A percentile compares a stretch with the other conserved stretches of the same genome.
Evolutionary conservation across 2,888 invertebrate genomes (phyloP).

Genomic region (Perizoma affinitatum): DNA sequence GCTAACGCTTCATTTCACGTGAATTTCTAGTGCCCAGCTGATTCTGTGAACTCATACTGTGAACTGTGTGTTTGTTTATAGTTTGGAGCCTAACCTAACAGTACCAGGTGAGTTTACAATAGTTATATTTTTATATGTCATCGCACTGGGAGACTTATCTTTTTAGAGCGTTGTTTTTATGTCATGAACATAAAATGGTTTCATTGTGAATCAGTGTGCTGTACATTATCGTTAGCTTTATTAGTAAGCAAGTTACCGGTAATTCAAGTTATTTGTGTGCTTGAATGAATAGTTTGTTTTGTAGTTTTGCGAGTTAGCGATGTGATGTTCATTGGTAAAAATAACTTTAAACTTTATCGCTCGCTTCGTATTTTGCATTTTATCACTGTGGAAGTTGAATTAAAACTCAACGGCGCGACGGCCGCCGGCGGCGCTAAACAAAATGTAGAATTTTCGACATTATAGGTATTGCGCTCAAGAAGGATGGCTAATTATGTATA

Average conservation of each 20-base stretch:
- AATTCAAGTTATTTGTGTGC: slow-evolving; percentile 14
- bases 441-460: slow-evolving; percentile 5
- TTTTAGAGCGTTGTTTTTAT: slow-evolving; percentile 5
- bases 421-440: background rate
- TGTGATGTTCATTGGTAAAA: slow-evolving; percentile 34
- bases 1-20: slow-evolving; percentile 39
- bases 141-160: slow-evolving; percentile 3
- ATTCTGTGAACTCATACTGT: slow-evolving; percentile 46
- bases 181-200: background rate
- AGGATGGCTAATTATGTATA: too few relatives aligned
- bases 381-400: slow-evolving; percentile 20
- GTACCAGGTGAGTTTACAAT: slow-evolving; percentile 29
- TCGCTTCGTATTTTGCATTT: slow-evolving; percentile 29
- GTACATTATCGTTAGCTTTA: slow-evolving; percentile 31
- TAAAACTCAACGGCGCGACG: background rate
- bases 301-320: slow-evolving; percentile 26
- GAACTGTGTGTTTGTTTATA: slow-evolving; percentile 25
- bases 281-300: slow-evolving; percentile 24
- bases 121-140: background rate
- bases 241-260: slow-evolving; percentile 22
- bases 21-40: slow-evolving; percentile 49
- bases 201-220: slow-evolving; percentile 3
- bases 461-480: too few relatives aligned
- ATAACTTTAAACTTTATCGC: slow-evolving; percentile 30
- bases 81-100: slow-evolving; percentile 8